Evolutionary conservation across 1,140 invertebrate species (phyloP).

Genomic region (Drosophila mojavensis): DNA sequence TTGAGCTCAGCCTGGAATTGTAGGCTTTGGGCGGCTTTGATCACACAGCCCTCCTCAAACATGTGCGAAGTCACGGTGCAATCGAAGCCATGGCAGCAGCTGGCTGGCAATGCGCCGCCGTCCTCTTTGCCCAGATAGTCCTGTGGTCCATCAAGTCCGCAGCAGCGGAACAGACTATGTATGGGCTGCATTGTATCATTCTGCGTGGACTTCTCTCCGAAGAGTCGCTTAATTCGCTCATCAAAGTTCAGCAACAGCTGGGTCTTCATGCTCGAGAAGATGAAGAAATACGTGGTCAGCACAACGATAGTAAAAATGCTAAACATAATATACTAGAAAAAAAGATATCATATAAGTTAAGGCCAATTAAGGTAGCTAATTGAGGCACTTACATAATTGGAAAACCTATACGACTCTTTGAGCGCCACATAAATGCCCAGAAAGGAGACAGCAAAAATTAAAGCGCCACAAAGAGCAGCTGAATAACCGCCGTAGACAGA

Average conservation of each 20-base stretch:
- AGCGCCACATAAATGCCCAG: conserved; percentile 63
- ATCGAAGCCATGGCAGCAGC: conserved; percentile 70
- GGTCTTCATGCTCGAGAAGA: conserved; percentile 56
- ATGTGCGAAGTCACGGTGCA: conserved; percentile 61
- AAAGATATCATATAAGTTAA: not conserved
- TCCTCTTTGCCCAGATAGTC: conserved; percentile 65
- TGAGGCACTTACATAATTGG: conserved; percentile 57
- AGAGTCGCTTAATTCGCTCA: conserved; percentile 55
- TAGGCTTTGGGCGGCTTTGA: conserved; percentile 47
- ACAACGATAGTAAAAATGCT: conserved; percentile 48
- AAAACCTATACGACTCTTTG: conserved; percentile 71
- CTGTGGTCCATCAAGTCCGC: conserved; percentile 70
- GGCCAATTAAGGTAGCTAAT: not conserved
- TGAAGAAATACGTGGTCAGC: conserved; percentile 58
- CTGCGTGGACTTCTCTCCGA: conserved; percentile 41
- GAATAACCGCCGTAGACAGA: conserved; percentile 63
- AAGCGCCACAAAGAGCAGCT: conserved; percentile 44
- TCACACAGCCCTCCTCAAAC: conserved; percentile 63
- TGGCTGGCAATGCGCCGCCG: conserved; percentile 60
- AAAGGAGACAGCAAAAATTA: conserved; percentile 56
- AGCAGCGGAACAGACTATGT: conserved; percentile 70
- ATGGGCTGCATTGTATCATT: conserved; percentile 68
- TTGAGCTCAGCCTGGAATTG: conserved; percentile 60
- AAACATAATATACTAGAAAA: conserved; percentile 47
- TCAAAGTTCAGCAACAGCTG: conserved; percentile 58